phyloP scores from a whole-genome alignment of 2,888 invertebrate genomes.

The Polymixis lichenea region DNA sequence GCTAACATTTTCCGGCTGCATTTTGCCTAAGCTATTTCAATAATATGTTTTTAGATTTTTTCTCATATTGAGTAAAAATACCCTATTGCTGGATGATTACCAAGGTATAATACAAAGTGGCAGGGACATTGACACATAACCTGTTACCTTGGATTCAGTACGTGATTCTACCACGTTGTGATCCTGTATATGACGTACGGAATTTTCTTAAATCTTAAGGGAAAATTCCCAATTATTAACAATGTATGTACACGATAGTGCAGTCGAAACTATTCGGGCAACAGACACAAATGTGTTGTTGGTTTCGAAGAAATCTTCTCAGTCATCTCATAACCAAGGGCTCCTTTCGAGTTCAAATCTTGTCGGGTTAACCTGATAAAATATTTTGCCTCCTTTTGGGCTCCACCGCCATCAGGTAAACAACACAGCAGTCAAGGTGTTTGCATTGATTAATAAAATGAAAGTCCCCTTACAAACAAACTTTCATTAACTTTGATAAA shows the following conservation, averaged over 20 bases:
- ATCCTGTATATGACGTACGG: neutral
- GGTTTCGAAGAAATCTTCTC: neutral
- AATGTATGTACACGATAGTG: no score
- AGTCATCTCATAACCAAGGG: neutral
- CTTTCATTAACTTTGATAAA: neutral
- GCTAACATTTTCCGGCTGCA: no score
- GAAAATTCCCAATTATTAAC: no score
- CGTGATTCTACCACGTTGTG: no score
- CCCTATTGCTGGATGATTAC: neutral
- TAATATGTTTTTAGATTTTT: no score
- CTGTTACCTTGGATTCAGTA: no score
- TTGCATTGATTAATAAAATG: neutral
- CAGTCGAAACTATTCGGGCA: no score
- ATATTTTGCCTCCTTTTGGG: neutral
- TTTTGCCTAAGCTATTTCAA: no score
- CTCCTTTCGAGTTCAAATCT: neutral
- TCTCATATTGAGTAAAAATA: neutral
- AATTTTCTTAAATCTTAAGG: neutral
- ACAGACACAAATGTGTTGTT: neutral
- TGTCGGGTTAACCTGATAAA: neutral
- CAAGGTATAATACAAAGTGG: neutral
- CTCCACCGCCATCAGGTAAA: neutral
- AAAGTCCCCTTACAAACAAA: neutral
- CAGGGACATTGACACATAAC: no score
- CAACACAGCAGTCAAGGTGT: neutral